Evolutionary conservation across 2,797 vertebrate species (phyloP).

Genomic region (Pseudochirops corinnae): DNA sequence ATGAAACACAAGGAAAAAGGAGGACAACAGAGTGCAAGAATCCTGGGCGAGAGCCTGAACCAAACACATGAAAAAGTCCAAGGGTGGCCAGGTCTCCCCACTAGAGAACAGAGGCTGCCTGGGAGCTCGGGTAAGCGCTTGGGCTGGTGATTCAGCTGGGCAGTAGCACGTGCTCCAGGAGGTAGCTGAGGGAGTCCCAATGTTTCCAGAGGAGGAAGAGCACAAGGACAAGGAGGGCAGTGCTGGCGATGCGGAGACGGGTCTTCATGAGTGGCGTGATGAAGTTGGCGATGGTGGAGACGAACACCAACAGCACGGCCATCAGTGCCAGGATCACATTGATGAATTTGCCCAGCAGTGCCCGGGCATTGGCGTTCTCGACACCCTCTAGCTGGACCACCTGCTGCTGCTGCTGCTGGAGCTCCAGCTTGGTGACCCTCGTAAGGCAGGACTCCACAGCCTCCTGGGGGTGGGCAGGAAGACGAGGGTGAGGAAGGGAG

Average conservation of each 20-base stretch:
- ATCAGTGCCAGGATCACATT: slow-evolving; percentile 98
- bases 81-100: slow-evolving; percentile 24
- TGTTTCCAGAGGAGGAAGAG: slow-evolving; percentile 97
- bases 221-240: slow-evolving; percentile 91
- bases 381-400: slow-evolving; percentile 98
- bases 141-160: slow-evolving; percentile 88
- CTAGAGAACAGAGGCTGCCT: slow-evolving; percentile 6
- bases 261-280: slow-evolving; percentile 99
- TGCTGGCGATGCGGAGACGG: slow-evolving; percentile 91
- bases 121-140: background rate
- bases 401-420: slow-evolving; percentile 99
- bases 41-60: slow-evolving; percentile 51
- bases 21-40: slow-evolving; percentile 35
- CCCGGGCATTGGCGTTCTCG: slow-evolving; percentile 97
- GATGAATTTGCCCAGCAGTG: slow-evolving; percentile 98
- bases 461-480: slow-evolving; percentile 86
- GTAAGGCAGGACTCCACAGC: slow-evolving; percentile 98
- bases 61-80: slow-evolving; percentile 44
- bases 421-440: slow-evolving; percentile 96
- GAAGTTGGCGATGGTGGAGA: slow-evolving; percentile 98
- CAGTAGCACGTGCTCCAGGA: slow-evolving; percentile 92
- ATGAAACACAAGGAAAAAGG: slow-evolving; percentile 30
- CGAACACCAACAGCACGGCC: slow-evolving; percentile 98
- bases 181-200: slow-evolving; percentile 92
- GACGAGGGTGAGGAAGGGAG: rapidly evolving